Base-by-base conservation (phyloP, 2,797 vertebrate genomes). In the Parotocinclus haroldoi region DNA sequence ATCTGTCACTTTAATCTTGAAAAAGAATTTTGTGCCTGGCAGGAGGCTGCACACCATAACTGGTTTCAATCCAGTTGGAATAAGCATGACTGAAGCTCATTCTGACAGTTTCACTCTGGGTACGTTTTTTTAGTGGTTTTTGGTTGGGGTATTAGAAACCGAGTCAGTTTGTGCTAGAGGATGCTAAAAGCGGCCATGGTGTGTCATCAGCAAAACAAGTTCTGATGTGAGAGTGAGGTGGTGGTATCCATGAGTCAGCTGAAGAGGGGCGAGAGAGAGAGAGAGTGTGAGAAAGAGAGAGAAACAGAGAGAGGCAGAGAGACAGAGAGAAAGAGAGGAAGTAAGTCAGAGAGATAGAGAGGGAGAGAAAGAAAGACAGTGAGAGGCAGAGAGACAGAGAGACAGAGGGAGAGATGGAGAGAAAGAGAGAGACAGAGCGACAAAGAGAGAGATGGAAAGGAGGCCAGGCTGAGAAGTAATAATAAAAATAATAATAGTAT, bases 221-320 rank as follows among this genome's bases (percentile, higher is more conserved):
- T 12, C 44, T n/a, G 9, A 49, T 11, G 18, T 1, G 1, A 12
- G 12, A 13, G 39, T 7, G 37, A 13, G 13, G 10, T 2, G 4
- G 9, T 52, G 55, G 36, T 42, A 68, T 19, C 1, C 14, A 12
- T n/a, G 52, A 42, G 54, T 66, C 50, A 58, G 48, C 52, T 51
- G 11, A 4, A 48, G 37, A 13, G 46, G 10, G 16, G 45, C 4
- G 16, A 16, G 8, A 14, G 36, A n/a, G 17, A 16, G 17, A 10
- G 46, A 16, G 13, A 17, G 27, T 6, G 61, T 27, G 46, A n/a
- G n/a, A 38, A 44, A 44, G 45, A 50, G 36, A 36, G 9, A 70
- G 58, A 12, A 18, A 42, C 39, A 54, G 19, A 72, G 44, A 10
- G 12, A 66, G 10, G 46, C 12, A 39, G 53, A 52, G 19, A 66